Evolutionary conservation across 2,113 vertebrate species (phyloP).

Genomic region (Myodes glareolus): DNA sequence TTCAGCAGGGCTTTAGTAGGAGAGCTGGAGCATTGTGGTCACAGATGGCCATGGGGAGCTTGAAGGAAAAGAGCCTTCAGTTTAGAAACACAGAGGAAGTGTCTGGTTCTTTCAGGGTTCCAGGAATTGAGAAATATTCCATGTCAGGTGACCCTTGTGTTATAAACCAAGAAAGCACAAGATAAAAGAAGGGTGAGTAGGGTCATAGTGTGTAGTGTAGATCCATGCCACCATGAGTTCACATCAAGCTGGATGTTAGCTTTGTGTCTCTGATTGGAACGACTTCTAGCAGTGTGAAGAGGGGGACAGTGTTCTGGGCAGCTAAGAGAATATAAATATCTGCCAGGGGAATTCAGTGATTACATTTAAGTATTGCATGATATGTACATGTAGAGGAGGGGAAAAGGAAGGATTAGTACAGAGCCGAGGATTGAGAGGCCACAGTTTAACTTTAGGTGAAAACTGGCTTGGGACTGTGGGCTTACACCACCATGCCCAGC

Average conservation of each 20-base stretch:
- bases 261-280: background rate
- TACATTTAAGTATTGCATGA: too few relatives aligned
- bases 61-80: background rate
- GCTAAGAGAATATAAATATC: too few relatives aligned
- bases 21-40: background rate
- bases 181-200: background rate
- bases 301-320: too few relatives aligned
- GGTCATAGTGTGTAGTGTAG: too few relatives aligned
- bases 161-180: background rate
- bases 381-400: too few relatives aligned
- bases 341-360: too few relatives aligned
- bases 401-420: too few relatives aligned
- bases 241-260: background rate
- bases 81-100: background rate
- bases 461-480: too few relatives aligned
- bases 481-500: too few relatives aligned
- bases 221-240: background rate
- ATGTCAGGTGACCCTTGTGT: background rate
- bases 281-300: too few relatives aligned
- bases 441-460: too few relatives aligned
- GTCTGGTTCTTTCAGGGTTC: background rate
- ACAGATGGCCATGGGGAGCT: background rate
- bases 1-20: background rate
- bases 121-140: rapidly evolving
- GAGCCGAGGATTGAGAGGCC: too few relatives aligned